Percentiles rank a stretch among this genome's conserved stretches.
phyloP scores from a whole-genome alignment of 2,888 invertebrate genomes.

The Tupiocoris notatus region DNA sequence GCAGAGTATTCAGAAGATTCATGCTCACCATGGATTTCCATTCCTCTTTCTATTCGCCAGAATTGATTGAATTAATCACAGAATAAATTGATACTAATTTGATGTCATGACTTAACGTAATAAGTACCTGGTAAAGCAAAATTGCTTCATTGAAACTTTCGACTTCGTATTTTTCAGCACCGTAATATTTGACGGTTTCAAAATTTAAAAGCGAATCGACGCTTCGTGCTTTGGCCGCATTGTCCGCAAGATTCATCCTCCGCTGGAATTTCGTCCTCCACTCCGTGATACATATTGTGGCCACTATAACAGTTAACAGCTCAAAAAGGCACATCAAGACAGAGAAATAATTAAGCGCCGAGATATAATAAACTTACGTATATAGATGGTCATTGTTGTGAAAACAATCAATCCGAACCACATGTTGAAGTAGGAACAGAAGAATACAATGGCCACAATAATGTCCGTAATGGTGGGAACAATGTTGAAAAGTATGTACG shows the following conservation, averaged over 20 bases:
- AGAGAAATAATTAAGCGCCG: too few species aligned
- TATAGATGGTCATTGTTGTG: constrained; percentile 86
- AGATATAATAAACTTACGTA: too few species aligned
- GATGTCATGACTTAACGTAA: too few species aligned
- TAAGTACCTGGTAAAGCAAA: constrained; percentile 72
- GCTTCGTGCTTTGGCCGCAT: constrained; percentile 84
- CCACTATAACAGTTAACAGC: constrained; percentile 65
- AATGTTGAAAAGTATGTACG: constrained; percentile 90
- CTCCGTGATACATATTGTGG: constrained; percentile 89
- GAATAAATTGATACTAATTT: too few species aligned
- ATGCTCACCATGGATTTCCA: constrained; percentile 83
- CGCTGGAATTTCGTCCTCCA: constrained; percentile 96
- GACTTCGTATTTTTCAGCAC: constrained; percentile 90
- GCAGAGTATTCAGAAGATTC: constrained; percentile 84
- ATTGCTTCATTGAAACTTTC: constrained; percentile 81
- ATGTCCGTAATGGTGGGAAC: constrained; percentile 91
- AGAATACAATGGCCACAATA: constrained; percentile 84
- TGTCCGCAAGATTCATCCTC: constrained; percentile 91
- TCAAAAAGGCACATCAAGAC: too few species aligned
- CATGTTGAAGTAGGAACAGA: constrained; percentile 80
- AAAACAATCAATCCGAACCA: constrained; percentile 97
- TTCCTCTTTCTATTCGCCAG: constrained; percentile 87
- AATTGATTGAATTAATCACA: too few species aligned
- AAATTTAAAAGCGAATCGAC: constrained; percentile 96
- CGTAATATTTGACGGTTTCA: constrained; percentile 98